Evolutionary conservation across 2,888 invertebrate genomes (phyloP), one percentile per base, ranked within the genome.

Genomic region (Plemyria rubiginata): DNA sequence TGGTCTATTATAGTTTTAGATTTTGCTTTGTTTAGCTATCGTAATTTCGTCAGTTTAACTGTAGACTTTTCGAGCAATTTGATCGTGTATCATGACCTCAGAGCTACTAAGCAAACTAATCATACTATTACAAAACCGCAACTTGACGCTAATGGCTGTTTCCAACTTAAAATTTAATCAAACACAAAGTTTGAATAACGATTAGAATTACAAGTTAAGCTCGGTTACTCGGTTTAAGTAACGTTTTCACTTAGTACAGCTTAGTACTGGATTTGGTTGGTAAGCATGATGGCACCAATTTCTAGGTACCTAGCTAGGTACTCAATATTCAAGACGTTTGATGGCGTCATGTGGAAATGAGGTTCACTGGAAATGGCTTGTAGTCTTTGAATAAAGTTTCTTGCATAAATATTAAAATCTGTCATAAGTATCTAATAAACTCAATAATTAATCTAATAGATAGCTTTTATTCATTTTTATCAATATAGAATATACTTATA

Each of bases 291-390:
- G 71, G 72, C 73, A 74, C 73, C 80, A 81, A 83, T 85, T 84
- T 79, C 82, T 82, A 72, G 78, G 78, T 80, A 84, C 82, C 82
- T 82, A 72, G 78, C 82, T 82, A 72, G 78, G 78, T 80, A 84
- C 82, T 84, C 81, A 67, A 78, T 85, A 84, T 85, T 82, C 86
- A 85, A 82, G 83, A 78, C 82, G 80, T 75, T 77, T 76, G 72
- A 58, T 70, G 62, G 56, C 48, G 41, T 51, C 38, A 61, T 66
- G 54, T 28, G 40, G 70, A 68, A 13, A 43, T 54, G 54, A 51
- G 43, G 51, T 62, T 52, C 60, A 68, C 67, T 69, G 67, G 77
- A 75, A 60, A 55, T 48, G 60, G 16, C 41, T 15, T 50, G 11
- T 5, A 7, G 28, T 49, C 29, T 29, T n/a, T 32, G 3, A 29